Evolutionary conservation across 2,888 invertebrate species (phyloP), one percentile per base, ranked within the genome.

Genomic region (Temnothorax unifasciatus): DNA sequence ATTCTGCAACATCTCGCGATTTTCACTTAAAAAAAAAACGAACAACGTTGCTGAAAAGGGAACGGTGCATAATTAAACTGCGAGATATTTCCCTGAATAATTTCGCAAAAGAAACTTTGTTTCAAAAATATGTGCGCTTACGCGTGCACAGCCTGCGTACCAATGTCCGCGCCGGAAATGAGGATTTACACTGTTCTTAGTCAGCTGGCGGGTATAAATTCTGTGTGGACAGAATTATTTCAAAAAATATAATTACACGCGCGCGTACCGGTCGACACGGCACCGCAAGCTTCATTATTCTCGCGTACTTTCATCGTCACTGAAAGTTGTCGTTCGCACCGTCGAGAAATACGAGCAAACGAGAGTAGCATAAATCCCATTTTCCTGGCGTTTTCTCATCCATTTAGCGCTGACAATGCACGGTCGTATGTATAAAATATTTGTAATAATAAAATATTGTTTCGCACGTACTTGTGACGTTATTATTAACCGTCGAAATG

Each of bases 151-250:
- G 41, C 2, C 18, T 25, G 57, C 47, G 59, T 15, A 71, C 71
- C 79, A 71, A 81, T 81, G 79, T 71, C 71, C 59, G 59, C 34
- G 6, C 8, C 47, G 79, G 71, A 71, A 81, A 81, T 81, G 79
- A 81, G 79, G 59, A 81, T 81, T 81, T 71, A 81, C 71, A 71
- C 38, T 38, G 59, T 81, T 81, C 79, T 81, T 71, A 81, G 47
- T 47, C 59, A 71, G 59, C 79, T 29, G 71, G 59, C 25, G 44
- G 59, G 25, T 64, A 64, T 47, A 75, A 75, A 64, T 66, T 66
- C 44, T 25, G 29, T 68, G 69, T 79, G 25, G 38, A 61, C 59
- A 38, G 59, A 71, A 71, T 81, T 81, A 81, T 71, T 81, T 81
- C 18, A 71, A 81, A 81, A 81, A 81, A 81, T 81, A 61, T 50